phyloP scores from a whole-genome alignment of 1,140 invertebrate genomes.

The Atta texana region DNA sequence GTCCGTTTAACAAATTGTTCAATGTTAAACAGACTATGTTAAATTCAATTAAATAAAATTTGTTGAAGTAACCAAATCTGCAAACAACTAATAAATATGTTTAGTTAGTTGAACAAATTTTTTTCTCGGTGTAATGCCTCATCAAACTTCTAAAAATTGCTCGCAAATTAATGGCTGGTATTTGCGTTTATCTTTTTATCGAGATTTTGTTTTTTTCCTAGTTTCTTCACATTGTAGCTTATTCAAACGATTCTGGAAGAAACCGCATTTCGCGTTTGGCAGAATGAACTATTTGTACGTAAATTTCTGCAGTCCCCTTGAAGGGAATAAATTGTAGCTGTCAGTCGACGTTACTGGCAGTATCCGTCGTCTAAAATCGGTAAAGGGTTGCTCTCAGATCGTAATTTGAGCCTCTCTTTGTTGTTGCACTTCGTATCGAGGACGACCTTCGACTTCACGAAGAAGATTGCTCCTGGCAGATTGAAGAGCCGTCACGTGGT shows the following conservation, averaged over 20 bases:
- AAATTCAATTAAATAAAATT: too few relatives aligned
- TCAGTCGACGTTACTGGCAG: conserved; percentile 57
- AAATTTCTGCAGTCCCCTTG: conserved; percentile 49
- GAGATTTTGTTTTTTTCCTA: neutral
- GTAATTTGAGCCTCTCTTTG: conserved; percentile 61
- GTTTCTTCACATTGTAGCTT: neutral
- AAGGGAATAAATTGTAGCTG: conserved; percentile 58
- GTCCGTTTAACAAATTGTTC: too few relatives aligned
- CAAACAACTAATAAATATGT: too few relatives aligned
- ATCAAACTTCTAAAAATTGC: conserved; percentile 5
- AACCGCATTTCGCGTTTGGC: conserved; percentile 39
- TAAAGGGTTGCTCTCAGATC: conserved; percentile 58
- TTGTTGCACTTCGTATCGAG: conserved; percentile 57
- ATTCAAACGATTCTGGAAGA: conserved; percentile 27
- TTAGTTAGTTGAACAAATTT: too few relatives aligned
- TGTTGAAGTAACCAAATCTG: too few relatives aligned
- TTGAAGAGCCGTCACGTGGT: conserved; percentile 61
- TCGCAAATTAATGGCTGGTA: neutral
- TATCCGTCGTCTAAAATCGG: conserved; percentile 45
- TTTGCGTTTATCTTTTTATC: neutral
- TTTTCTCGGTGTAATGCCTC: neutral
- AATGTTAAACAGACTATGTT: too few relatives aligned
- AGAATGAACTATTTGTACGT: conserved; percentile 49
- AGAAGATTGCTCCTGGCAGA: conserved; percentile 62
- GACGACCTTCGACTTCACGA: conserved; percentile 61